Evolutionary conservation across 2,888 invertebrate species (phyloP), one percentile per base, ranked within the genome.

Genomic region (Junonia oenone): DNA sequence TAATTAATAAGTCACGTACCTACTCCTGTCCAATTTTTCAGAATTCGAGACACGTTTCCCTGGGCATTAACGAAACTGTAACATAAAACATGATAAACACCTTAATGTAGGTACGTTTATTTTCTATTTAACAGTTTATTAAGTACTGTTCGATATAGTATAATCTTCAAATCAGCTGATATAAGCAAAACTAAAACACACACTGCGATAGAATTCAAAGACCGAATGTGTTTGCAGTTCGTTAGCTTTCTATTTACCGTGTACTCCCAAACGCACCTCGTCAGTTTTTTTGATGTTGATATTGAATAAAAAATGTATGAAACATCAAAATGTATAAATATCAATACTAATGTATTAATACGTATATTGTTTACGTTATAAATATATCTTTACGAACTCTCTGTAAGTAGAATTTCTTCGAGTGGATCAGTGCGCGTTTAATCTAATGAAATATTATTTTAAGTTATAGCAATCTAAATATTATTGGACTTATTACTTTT

Each of bases 181-280:
- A 37, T 14, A 37, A 37, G 6, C 17, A 38, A 38, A 38, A 17
- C 15, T 17, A 19, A 38, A 38, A 11, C 15, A 6, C 1, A 38
- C 17, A 38, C 19, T 11, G 17, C 17, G 8, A 38, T 38, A 17
- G 11, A 38, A 38, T 37, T 37, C 37, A 14, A 37, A 15, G 8
- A 19, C 17, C 38, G 11, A 17, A 17, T n/a, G 17, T 29, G 37
- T 29, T 11, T 45, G 14, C 17, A 17, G 26, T 52, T 51, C 45
- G 31, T 51, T 45, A 45, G 35, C 17, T 15, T 45, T 29, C n/a
- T 27, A 45, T 51, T 51, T 35, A 37, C 29, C 17, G n/a, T 45
- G 31, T n/a, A 8, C 14, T 13, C 27, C 14, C 27, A 13, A 27
- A 14, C 14, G 14, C n/a, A 51, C 9, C 33, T 15, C 14, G 11